Evolutionary conservation across 2,888 invertebrate genomes (phyloP), one percentile per base, ranked within the genome.

Genomic region (Trichogramma dendrolimi): DNA sequence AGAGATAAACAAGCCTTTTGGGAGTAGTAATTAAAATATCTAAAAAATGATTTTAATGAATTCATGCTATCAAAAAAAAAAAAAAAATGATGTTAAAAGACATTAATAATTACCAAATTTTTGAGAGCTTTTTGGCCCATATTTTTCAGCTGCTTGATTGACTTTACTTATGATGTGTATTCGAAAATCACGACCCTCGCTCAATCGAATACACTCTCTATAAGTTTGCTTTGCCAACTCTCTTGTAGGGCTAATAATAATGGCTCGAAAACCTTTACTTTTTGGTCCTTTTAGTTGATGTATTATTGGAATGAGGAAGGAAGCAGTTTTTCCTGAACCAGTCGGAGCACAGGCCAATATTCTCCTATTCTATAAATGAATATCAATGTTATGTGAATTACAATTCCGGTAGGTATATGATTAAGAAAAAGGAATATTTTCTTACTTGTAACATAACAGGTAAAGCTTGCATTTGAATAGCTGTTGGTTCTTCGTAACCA

Each of bases 301-400:
- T 43, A 98, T 84, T 7, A 98, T 83, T 0, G 98, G 98, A 4
- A 96, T 77, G 0, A 97, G 82, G 80, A 97, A 98, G 0, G 97
- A 95, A 1, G 94, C 90, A 0, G 98, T 99, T 81, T 98, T 98
- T 6, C 98, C 98, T 0, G 96, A 96, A 1, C 98, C 98, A 0
- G 98, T 99, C 0, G 97, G 97, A 0, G 98, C 98, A 78, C 94
- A 95, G 0, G 94, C 96, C 71, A 98, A 84, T 43, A 97, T 80
- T 75, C 96, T 91, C 55, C 93, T 84, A 49, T 86, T 86, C 86
- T 90, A 56, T 55, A 62, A 63, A 48, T 60, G 49, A 64, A 62
- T 60, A 48, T 60, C 61, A 64, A 63, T 55, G 48, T 27, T 27
- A 27, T 27, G 2, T 27, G 27, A 27, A 8, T 10, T 10, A 46